Evolutionary conservation across 2,888 invertebrate species (phyloP), one percentile per base, ranked within the genome.

Genomic region (Theodoxus fluviatilis): DNA sequence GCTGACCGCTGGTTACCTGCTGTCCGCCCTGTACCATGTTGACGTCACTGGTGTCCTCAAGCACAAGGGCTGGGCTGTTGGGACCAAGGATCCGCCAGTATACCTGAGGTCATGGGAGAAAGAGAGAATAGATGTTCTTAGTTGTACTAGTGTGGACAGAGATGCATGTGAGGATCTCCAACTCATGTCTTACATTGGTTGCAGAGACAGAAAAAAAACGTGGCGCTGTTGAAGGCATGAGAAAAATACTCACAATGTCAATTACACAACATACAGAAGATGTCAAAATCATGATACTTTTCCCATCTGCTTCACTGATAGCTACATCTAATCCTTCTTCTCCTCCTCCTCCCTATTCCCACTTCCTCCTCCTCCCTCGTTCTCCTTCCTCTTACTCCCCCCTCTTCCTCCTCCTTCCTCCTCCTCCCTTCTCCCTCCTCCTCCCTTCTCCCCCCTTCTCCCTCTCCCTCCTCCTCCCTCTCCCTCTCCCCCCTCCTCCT

Each of bases 21-120:
- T 69, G 67, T 22, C 77, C 79, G n/a, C 71, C 69, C 3, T 73
- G 72, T 15, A 68, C 61, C 65, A 72, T 76, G 43, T 78, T 78
- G 22, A 86, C 76, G 71, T 86, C 86, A 63, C 76, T 80, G 2
- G 83, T 83, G 40, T 79, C 81, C 55, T 78, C 74, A 15, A 85
- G 75, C 2, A 79, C 75, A 9, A 73, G 70, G 25, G 71, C 73
- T 0, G 81, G 81, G 70, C 82, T 82, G 72, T 86, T 86, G n/a
- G 85, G 85, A 6, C 86, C 86, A 73, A 84, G 74, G 35, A 86
- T 80, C 40, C 80, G 74, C 85, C 85, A 86, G 43, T 71, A 74
- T 1, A 85, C 79, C 85, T 86, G 57, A 6, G 64, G 63, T 1
- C 9, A 47, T 18, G 6, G 28, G 47, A 18, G n/a, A 47, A 52